Evolutionary conservation across 2,888 invertebrate genomes (phyloP), one percentile per base, ranked within the genome.

Genomic region (Cryptus viduatorius): DNA sequence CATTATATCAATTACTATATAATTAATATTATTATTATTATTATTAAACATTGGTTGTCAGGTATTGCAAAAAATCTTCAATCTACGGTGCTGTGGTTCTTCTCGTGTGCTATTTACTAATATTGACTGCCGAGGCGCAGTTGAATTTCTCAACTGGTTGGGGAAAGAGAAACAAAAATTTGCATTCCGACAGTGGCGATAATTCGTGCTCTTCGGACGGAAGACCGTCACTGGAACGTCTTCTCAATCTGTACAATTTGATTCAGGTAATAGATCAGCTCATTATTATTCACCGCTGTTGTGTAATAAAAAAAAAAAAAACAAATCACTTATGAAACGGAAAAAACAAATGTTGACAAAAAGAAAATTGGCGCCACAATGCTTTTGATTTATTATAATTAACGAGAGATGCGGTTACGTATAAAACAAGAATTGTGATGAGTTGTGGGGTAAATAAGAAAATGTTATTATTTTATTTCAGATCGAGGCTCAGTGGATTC

Each of bases 71-170:
- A 71, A 76, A 79, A 72, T 73, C 72, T n/a, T 67, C 79, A 31
- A 80, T 79, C 53, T 82, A 73, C 46, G 64, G 83, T 53, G 48
- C 73, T 59, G 65, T 75, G 59, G 42, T 86, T 53, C 56, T 86
- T 78, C 73, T 89, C 37, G 69, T 87, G 29, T 88, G 88, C 42
- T 79, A 79, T 7, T 76, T 85, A 44, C 61, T 87, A 48, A 79
- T 76, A 7, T 42, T 85, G 19, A 79, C 76, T 19, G 79, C 76
- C 4, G 89, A 91, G 53, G 91, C 88, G 44, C 92, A 92, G 72
- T 80, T 92, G 46, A 92, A 90, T 67, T 92, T 91, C 73, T 92
- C 92, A 1, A 91, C 92, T 24, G 92, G 91, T 4, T 92, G 92
- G 92, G 92, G 92, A 16, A 92, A 92, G 64, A 87, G 92, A 24